Percentiles rank a stretch among this genome's conserved stretches.
Evolutionary conservation across 1,140 invertebrate genomes (phyloP).

Genomic region (Cydia pomonella): DNA sequence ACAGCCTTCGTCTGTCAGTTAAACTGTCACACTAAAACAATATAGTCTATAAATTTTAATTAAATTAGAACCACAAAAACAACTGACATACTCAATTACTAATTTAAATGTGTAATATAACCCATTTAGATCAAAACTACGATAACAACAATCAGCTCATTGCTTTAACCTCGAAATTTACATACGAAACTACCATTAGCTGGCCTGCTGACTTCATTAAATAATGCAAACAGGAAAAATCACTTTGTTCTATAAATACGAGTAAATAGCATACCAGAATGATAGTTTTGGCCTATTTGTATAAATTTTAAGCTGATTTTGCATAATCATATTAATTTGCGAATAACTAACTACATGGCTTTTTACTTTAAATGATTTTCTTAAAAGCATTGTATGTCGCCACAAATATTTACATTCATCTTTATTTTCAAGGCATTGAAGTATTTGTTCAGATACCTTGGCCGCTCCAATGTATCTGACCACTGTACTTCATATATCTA

Average conservation of each 20-base stretch:
- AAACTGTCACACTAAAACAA: neutral
- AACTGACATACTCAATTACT: neutral
- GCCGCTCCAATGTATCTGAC: no score
- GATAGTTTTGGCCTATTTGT: neutral
- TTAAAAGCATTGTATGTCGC: no score
- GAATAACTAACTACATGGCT: no score
- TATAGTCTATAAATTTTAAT: neutral
- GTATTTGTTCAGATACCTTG: no score
- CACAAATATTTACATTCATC: no score
- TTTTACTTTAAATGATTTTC: no score
- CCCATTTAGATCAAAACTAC: neutral
- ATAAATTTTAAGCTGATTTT: no score
- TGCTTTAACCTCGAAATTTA: constrained; percentile 25
- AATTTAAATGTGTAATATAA: neutral
- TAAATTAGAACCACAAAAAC: constrained; percentile 6
- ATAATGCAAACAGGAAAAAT: constrained; percentile 23
- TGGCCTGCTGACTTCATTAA: constrained; percentile 17
- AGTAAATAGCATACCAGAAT: neutral
- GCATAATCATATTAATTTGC: no score
- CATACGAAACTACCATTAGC: constrained; percentile 20
- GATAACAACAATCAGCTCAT: constrained; percentile 14
- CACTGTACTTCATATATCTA: no score
- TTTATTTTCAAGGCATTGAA: no score
- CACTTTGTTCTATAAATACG: neutral
- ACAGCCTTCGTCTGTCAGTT: no score